A percentile compares a stretch with the other conserved stretches of the same genome.
These are phyloP conservation scores for Volucella zonaria DNA, from an alignment of 2,888 invertebrate genomes.

Conservation along the genomic window DNA sequence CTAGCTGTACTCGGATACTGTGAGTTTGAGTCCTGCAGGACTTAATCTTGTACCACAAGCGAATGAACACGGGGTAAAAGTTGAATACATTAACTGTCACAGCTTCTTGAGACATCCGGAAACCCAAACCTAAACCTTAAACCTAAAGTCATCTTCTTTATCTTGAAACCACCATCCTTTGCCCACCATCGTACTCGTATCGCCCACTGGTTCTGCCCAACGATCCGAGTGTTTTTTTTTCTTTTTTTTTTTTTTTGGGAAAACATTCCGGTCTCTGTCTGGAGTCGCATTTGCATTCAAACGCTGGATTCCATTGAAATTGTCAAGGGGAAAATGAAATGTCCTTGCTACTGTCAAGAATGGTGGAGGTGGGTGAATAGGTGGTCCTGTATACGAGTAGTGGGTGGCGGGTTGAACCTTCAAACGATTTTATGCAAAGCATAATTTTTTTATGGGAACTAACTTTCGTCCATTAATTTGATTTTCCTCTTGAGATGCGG, in stretches of 20 bases:
- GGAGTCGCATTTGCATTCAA: slow-evolving; percentile 72
- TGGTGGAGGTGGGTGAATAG: background rate
- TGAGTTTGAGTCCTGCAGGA: slow-evolving; percentile 40
- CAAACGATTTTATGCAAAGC: slow-evolving; percentile 74
- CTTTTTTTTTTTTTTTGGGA: slow-evolving; percentile 22
- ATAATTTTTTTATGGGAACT: slow-evolving; percentile 74
- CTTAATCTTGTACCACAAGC: slow-evolving; percentile 51
- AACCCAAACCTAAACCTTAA: too few species aligned
- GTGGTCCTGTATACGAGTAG: slow-evolving; percentile 2
- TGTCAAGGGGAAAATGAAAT: slow-evolving; percentile 62
- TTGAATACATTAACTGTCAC: slow-evolving; percentile 33
- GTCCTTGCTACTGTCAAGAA: slow-evolving; percentile 60
- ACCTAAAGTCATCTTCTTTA: too few species aligned
- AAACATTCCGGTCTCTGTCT: slow-evolving; percentile 53
- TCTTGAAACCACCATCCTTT: too few species aligned
- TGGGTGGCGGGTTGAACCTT: slow-evolving; percentile 58
- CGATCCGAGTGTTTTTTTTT: background rate
- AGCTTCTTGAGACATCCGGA: slow-evolving; percentile 16
- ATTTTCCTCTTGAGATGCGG: slow-evolving; percentile 73
- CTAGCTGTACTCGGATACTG: background rate
- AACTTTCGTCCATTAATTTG: slow-evolving; percentile 74
- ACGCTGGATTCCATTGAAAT: slow-evolving; percentile 59
- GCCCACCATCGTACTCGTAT: background rate
- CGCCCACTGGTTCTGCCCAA: background rate
- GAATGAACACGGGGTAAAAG: slow-evolving; percentile 29